Conservation (phyloP, 2,797 vertebrate genomes). For the Anas capensis region DNA sequence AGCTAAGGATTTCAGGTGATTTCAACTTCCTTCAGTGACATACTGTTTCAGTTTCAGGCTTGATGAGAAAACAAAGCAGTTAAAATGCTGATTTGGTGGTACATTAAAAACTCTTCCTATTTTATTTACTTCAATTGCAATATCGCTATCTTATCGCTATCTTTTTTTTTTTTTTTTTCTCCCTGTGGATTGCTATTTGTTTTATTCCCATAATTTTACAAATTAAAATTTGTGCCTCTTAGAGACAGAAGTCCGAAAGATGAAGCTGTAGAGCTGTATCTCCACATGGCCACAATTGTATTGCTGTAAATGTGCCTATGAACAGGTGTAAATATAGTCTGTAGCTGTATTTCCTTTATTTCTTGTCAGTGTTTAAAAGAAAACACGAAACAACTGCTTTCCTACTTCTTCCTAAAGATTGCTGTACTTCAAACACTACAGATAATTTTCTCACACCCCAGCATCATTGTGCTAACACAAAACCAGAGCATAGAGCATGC, state of each 20-base stretch:
- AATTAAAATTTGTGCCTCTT: neutral
- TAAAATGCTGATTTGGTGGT: neutral
- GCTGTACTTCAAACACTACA: neutral
- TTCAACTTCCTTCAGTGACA: neutral
- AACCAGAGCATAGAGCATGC: neutral
- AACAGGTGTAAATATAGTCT: too few relatives aligned
- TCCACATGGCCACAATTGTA: neutral
- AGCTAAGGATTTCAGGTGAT: neutral
- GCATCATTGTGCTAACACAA: neutral
- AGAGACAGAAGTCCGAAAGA: neutral
- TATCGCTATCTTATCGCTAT: too few relatives aligned
- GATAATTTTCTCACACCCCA: neutral
- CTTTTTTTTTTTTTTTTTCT: neutral
- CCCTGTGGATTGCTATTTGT: fast-evolving
- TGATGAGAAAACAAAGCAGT: neutral
- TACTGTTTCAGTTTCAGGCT: neutral
- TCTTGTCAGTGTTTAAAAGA: neutral
- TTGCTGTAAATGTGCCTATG: neutral
- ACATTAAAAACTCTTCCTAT: neutral
- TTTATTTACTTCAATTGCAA: neutral
- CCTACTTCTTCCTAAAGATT: neutral
- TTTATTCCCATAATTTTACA: neutral
- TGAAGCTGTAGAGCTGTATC: neutral
- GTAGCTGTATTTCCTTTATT: too few relatives aligned
- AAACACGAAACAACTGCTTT: neutral